Conservation (phyloP, 2,888 invertebrate genomes). For the Pyrrhia umbra region DNA sequence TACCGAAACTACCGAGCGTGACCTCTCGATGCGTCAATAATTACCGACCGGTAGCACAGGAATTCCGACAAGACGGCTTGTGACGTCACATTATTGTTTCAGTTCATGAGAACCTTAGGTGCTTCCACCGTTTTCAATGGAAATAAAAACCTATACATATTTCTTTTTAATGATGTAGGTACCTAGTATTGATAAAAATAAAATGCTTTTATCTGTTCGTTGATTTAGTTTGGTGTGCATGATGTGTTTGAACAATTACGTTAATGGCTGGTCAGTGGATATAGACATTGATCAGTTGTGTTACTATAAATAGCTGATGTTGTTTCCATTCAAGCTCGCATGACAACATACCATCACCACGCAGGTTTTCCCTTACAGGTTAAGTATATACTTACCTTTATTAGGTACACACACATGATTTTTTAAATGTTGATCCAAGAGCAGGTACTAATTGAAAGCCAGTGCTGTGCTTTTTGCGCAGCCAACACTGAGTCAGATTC, state of each 20-base stretch:
- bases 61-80: conserved; percentile 32
- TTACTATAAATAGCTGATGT: not conserved
- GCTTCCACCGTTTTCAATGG: not conserved
- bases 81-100: conserved; percentile 47
- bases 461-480: too few relatives aligned
- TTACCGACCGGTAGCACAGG: conserved; percentile 40
- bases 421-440: too few relatives aligned
- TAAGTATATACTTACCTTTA: not conserved
- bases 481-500: too few relatives aligned
- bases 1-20: conserved; percentile 37
- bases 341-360: not conserved
- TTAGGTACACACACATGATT: not conserved
- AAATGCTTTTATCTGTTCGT: conserved; percentile 25
- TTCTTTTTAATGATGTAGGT: conserved; percentile 11
- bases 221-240: conserved; percentile 7
- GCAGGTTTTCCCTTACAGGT: not conserved
- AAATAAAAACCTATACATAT: not conserved
- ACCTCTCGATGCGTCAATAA: conserved; percentile 56
- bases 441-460: too few relatives aligned
- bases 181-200: conserved; percentile 25
- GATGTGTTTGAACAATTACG: conserved; percentile 34
- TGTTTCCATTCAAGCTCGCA: not conserved
- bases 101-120: conserved; percentile 14
- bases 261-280: conserved; percentile 13
- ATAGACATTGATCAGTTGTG: not conserved